Conservation (phyloP, 2,888 invertebrate species). For the Lasioglossum marginatum region DNA sequence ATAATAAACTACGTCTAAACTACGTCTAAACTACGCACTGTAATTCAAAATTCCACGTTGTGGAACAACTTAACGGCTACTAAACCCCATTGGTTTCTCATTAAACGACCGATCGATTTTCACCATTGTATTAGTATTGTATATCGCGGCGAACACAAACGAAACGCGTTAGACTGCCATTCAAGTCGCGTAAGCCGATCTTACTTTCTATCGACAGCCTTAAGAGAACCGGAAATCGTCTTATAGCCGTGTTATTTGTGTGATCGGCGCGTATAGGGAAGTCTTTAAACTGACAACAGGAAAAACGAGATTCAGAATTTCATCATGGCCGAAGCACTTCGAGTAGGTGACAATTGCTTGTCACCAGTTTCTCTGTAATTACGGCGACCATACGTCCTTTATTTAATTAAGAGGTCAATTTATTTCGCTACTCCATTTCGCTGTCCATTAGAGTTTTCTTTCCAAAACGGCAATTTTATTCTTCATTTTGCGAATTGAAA, state of each 20-base stretch:
- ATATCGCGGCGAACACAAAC: slow-evolving; percentile 7
- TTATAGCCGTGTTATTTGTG: slow-evolving; percentile 33
- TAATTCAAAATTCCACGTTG: background rate
- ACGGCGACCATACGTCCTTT: background rate
- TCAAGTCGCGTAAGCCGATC: slow-evolving; percentile 66
- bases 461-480: background rate
- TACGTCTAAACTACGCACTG: background rate
- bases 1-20: too few species aligned
- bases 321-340: background rate
- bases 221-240: slow-evolving; percentile 71
- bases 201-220: slow-evolving; percentile 76
- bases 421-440: background rate
- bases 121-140: slow-evolving; percentile 38
- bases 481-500: background rate
- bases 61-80: background rate
- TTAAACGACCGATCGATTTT: slow-evolving; percentile 41
- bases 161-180: slow-evolving; percentile 44
- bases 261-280: slow-evolving; percentile 9
- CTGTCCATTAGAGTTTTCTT: background rate
- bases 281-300: background rate
- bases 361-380: background rate
- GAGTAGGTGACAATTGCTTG: background rate
- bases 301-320: slow-evolving; percentile 29
- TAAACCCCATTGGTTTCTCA: background rate
- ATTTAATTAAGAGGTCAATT: background rate